Percentiles rank a stretch among this genome's conserved stretches.
Evolutionary conservation across 1,140 invertebrate genomes (phyloP).

Genomic region (Drosophila saltans): DNA sequence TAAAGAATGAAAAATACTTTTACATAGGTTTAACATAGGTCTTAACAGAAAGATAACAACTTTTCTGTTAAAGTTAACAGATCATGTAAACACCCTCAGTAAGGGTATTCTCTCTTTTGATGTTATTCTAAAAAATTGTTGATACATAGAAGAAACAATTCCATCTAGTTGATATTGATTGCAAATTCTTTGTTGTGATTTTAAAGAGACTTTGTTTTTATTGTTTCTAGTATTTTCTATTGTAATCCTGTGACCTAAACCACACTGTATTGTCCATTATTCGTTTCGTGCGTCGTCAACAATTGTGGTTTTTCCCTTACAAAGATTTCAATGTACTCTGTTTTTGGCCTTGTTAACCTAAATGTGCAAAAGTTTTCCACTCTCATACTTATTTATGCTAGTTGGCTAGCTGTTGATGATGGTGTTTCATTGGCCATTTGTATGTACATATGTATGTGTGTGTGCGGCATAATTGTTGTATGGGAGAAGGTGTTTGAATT

Average conservation of each 20-base stretch:
- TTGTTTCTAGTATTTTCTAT: constrained; percentile 1
- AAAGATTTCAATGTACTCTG: constrained; percentile 3
- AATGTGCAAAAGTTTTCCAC: constrained; percentile 46
- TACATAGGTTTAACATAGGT: too few relatives aligned
- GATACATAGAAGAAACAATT: background rate
- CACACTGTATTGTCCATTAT: background rate
- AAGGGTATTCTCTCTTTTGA: background rate
- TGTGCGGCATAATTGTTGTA: too few relatives aligned
- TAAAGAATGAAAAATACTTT: too few relatives aligned
- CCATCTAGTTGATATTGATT: background rate
- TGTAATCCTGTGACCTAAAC: background rate
- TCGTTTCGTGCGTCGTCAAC: constrained; percentile 1
- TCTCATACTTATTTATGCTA: constrained; percentile 23
- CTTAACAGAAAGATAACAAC: too few relatives aligned
- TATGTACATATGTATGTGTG: too few relatives aligned
- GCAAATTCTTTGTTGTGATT: background rate
- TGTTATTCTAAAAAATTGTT: background rate
- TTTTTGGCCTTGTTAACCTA: constrained; percentile 20
- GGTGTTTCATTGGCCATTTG: background rate
- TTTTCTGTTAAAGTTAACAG: too few relatives aligned
- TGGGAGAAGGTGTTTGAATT: background rate
- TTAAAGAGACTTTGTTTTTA: background rate
- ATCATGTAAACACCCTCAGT: too few relatives aligned
- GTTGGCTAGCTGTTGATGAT: constrained; percentile 26
- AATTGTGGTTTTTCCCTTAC: background rate